These are phyloP conservation scores for Sorex maritimensis DNA, from an alignment of 2,797 vertebrate species.

Conservation along the genomic window DNA sequence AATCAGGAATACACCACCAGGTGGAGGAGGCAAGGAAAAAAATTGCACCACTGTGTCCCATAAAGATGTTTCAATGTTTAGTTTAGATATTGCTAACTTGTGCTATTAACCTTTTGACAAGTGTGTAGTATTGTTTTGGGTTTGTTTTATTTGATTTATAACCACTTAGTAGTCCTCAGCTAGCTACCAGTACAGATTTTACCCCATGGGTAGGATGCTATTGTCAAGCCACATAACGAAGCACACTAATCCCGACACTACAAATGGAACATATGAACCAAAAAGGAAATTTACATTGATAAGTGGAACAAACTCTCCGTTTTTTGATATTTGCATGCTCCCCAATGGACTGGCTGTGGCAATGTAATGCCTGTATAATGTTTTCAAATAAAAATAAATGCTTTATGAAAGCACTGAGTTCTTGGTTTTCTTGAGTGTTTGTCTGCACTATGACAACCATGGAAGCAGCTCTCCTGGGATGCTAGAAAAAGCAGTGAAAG, in stretches of 20 bases:
- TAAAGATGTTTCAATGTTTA: conserved; percentile 91
- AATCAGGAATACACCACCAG: conserved; percentile 74
- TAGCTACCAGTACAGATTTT: conserved; percentile 92
- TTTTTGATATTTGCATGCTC: conserved; percentile 95
- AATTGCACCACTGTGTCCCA: conserved; percentile 91
- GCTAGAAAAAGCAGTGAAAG: conserved; percentile 79
- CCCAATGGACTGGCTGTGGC: conserved; percentile 94
- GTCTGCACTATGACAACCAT: conserved; percentile 71
- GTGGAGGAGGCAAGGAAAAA: conserved; percentile 88
- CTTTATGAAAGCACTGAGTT: conserved; percentile 90
- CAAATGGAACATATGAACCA: conserved; percentile 90
- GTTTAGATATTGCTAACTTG: conserved; percentile 93
- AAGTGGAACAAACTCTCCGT: conserved; percentile 88
- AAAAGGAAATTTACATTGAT: conserved; percentile 89
- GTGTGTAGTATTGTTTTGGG: conserved; percentile 90
- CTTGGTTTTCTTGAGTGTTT: conserved; percentile 84
- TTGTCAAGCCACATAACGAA: conserved; percentile 91
- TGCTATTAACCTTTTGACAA: conserved; percentile 93
- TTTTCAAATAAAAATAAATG: conserved; percentile 95
- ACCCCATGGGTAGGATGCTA: conserved; percentile 93
- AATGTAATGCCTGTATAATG: conserved; percentile 94
- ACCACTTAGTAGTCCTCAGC: conserved; percentile 89
- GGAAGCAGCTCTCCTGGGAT: conserved; percentile 68
- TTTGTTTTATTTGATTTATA: conserved; percentile 86
- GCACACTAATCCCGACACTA: conserved; percentile 91